phyloP scores from a whole-genome alignment of 92 coral and sea anemone species.

The Blastomussa wellsi region DNA sequence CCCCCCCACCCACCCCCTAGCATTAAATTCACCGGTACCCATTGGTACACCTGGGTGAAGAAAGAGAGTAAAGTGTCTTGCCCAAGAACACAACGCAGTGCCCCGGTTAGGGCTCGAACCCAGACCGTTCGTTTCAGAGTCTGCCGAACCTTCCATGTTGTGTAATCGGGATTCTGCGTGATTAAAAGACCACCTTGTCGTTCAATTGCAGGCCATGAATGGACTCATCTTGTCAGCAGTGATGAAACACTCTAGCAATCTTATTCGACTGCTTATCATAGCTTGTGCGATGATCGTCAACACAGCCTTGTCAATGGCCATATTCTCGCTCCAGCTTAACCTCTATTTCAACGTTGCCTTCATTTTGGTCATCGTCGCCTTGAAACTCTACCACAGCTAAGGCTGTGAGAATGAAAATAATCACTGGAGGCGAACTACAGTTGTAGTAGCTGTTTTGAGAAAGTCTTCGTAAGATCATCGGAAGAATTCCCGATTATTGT shows the following conservation, averaged over 20 bases:
- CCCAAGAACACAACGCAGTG: no score
- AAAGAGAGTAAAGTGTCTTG: no score
- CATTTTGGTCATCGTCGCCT: conserved; percentile 65
- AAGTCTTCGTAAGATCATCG: background rate
- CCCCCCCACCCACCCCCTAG: no score
- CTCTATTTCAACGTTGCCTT: conserved; percentile 73
- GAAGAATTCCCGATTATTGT: background rate
- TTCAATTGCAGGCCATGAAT: conserved; percentile 69
- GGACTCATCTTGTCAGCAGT: conserved; percentile 84
- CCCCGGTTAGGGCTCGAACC: no score
- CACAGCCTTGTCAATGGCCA: conserved; percentile 68
- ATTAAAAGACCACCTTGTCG: background rate
- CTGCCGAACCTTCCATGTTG: no score
- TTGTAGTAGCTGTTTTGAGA: background rate
- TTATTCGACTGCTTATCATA: conserved; percentile 75
- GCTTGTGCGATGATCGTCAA: conserved; percentile 93
- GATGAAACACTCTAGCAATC: conserved; percentile 90
- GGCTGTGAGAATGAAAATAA: background rate
- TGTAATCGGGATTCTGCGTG: no score
- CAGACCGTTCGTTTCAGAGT: no score
- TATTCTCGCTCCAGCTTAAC: conserved; percentile 79
- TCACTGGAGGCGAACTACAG: background rate
- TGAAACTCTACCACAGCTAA: conserved; percentile 70
- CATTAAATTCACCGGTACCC: no score
- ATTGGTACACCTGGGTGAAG: no score